These are phyloP conservation scores for Dipus sagitta DNA, from an alignment of 2,797 vertebrate genomes.

Conservation along the genomic window DNA sequence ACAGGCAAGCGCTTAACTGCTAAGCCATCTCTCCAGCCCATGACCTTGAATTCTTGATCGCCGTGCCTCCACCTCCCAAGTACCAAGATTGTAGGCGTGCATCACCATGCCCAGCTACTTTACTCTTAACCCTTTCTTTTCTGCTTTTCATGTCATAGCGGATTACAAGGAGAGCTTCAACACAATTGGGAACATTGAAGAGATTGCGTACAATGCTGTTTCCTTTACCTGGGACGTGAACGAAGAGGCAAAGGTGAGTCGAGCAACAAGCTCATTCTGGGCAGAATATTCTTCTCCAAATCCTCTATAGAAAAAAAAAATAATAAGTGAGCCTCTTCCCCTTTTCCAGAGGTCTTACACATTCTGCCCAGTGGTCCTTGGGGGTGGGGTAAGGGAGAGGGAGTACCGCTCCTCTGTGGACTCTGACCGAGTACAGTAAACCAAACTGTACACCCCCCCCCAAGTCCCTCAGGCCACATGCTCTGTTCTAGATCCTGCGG, in stretches of 20 bases:
- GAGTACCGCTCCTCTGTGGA: background rate
- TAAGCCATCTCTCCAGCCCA: background rate
- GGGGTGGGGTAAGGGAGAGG: background rate
- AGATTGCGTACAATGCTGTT: slow-evolving; percentile 98
- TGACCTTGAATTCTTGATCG: background rate
- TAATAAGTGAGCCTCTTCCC: background rate
- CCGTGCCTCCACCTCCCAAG: background rate
- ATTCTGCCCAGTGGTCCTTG: background rate
- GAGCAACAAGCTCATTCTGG: background rate
- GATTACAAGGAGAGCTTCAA: slow-evolving; percentile 99
- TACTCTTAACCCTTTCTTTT: slow-evolving; percentile 42
- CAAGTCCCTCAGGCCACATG: too few relatives aligned
- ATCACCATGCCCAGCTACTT: background rate
- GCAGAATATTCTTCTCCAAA: too few relatives aligned
- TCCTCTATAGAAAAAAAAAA: background rate
- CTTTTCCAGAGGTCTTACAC: background rate
- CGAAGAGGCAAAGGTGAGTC: slow-evolving; percentile 96
- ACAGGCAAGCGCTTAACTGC: too few relatives aligned
- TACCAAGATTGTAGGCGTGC: background rate
- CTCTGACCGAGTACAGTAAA: accelerated
- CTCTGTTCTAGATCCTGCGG: background rate
- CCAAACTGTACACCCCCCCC: background rate
- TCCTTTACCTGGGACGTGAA: slow-evolving; percentile 98
- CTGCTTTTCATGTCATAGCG: slow-evolving; percentile 87
- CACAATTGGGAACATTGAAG: slow-evolving; percentile 97